Evolutionary conservation across 2,888 invertebrate genomes (phyloP), one percentile per base, ranked within the genome.

Genomic region (Eudasyphora cyanicolor): DNA sequence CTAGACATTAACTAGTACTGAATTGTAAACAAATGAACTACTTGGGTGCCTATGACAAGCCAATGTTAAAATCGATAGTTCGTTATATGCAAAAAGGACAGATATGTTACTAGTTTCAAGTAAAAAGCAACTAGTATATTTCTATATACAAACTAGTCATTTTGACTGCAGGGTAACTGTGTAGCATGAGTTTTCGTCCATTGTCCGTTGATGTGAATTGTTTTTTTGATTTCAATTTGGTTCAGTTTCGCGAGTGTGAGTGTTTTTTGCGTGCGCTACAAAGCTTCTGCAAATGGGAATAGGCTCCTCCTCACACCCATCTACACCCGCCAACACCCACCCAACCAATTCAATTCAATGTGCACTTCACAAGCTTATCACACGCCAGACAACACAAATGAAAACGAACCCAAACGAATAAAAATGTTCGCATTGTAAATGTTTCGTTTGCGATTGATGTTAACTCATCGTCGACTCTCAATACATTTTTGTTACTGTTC

Each of bases 191-290:
- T n/a, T n/a, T n/a, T n/a, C n/a, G 14, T 45, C n/a, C n/a, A 32
- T 32, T 8, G 45, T 38, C 19, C 38, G 38, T 35, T 67, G 64
- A 67, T 67, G 64, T 38, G 6, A 42, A 17, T 12, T 21, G 38
- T 38, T 14, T 17, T 6, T 8, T 35, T 64, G 21, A 7, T 19
- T 35, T 35, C 35, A 17, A 64, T 38, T 35, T 38, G 54, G 49
- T 49, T 49, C 42, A 29, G 67, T 75, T 75, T 69, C 57, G 49
- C 57, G 49, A 67, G 42, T 42, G 70, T 42, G 38, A 29, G n/a
- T n/a, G n/a, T 12, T 12, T 27, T 35, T 6, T 51, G 51, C 27
- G 27, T 54, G 69, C 51, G 57, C 27, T 12, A 51, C 7, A 19
- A 24, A 24, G 57, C 27, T 57, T 27, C 57, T 57, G 27, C 14